A percentile compares a stretch with the other conserved stretches of the same genome.
These are phyloP conservation scores for Catocala fraxini DNA, from an alignment of 2,888 invertebrate genomes.

Conservation along the genomic window DNA sequence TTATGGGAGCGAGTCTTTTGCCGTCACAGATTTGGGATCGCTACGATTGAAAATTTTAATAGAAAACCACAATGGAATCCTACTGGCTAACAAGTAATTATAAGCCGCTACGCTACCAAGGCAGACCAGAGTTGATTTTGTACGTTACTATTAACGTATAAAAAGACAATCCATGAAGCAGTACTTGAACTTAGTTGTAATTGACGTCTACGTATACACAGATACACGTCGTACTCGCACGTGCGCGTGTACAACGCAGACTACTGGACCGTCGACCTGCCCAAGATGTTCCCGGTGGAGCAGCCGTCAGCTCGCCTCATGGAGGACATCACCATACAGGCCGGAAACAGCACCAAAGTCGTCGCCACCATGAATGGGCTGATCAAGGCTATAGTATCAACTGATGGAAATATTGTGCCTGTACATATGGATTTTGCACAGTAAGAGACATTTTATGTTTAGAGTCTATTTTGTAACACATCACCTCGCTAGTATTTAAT, in stretches of 20 bases:
- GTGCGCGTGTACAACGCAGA: constrained; percentile 86
- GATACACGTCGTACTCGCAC: constrained; percentile 85
- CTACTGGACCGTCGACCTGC: constrained; percentile 77
- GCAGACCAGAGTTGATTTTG: too few relatives aligned
- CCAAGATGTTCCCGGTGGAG: constrained; percentile 78
- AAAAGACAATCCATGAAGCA: too few relatives aligned
- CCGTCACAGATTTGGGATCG: too few relatives aligned
- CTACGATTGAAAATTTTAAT: too few relatives aligned
- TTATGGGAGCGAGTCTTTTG: too few relatives aligned
- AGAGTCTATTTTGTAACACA: background rate
- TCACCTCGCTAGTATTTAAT: too few relatives aligned
- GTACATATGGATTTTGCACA: constrained; percentile 93
- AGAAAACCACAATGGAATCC: too few relatives aligned
- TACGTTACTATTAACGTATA: too few relatives aligned
- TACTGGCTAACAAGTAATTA: too few relatives aligned
- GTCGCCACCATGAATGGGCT: constrained; percentile 91
- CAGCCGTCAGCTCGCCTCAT: constrained; percentile 66
- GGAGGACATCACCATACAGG: constrained; percentile 71
- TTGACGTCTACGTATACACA: constrained; percentile 28
- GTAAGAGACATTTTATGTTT: constrained; percentile 76
- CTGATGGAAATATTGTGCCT: constrained; percentile 74
- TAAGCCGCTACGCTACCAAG: too few relatives aligned
- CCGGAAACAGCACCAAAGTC: constrained; percentile 78
- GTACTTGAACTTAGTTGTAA: background rate
- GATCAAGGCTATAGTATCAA: constrained; percentile 89